Base-by-base conservation (phyloP, 2,797 vertebrate genomes). In the Champsocephalus gunnari region DNA sequence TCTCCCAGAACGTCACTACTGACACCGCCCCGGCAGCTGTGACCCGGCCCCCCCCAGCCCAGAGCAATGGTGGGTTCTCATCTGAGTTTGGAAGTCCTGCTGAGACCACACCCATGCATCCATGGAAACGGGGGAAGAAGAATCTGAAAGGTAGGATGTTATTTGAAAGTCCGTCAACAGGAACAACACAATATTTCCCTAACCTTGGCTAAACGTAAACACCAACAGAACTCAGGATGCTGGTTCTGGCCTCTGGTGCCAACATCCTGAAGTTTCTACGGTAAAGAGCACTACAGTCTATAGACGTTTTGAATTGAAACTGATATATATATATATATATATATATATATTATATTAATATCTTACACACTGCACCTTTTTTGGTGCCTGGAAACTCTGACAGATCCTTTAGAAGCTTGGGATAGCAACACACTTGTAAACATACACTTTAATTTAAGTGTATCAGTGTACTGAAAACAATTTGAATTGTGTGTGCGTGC, bases 1-100 rank as follows among this genome's bases (percentile, higher is more conserved):
- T 94, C 77, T 92, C 93, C 55, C 87, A 77, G 71, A 74, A 87
- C 19, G 83, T 83, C 3, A 45, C 44, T 43, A 49, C 64, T 47
- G 65, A 82, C 53, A 34, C 50, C 47, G 55, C 1, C 38, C 64
- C 73, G 57, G 57, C 45, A 34, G 6, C 34, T 16, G 50, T 32
- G 41, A 68, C 24, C 48, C 69, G 49, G 53, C 32, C 32, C 12
- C 49, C 68, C 14, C 47, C 43, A 16, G 51, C 50, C 47, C 84
- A 89, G 14, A 88, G 69, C 28, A 92, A 87, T 51, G 84, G 68
- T 63, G 81, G 50, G 6, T 38, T 73, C 3, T 72, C 75, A 13
- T 65, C 75, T 7, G n/a, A 12, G 12, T 14, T 48, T 17, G 44
- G 10, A 0, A n/a, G 32, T 66, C 58, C 73, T 38, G n/a, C 49